Evolutionary conservation across 2,113 vertebrate species (phyloP).

Genomic region (Mesocricetus auratus): DNA sequence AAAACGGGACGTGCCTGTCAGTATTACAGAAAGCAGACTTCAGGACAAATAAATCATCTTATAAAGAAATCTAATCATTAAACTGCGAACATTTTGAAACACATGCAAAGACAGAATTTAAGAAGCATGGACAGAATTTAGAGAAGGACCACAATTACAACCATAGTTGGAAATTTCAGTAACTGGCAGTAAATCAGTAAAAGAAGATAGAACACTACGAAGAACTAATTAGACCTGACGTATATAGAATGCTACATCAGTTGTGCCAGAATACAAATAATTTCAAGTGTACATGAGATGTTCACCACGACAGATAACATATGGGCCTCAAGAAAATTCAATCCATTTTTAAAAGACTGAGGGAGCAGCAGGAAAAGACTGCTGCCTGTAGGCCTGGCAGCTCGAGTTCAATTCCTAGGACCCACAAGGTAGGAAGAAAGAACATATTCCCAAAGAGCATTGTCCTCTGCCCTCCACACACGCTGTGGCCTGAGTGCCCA

Average conservation of each 20-base stretch:
- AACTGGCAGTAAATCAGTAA: background rate
- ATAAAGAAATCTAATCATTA: slow-evolving; percentile 15
- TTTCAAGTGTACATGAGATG: background rate
- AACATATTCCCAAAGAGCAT: background rate
- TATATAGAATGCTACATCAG: background rate
- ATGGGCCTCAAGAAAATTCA: background rate
- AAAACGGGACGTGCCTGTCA: background rate
- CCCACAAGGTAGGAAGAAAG: background rate
- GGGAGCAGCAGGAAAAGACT: background rate
- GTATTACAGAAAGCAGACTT: background rate
- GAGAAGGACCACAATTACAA: background rate
- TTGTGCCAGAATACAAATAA: background rate
- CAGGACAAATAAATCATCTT: background rate
- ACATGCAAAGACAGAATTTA: background rate
- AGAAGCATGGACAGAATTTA: background rate
- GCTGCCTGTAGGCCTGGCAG: background rate
- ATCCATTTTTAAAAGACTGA: background rate
- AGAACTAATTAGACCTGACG: background rate
- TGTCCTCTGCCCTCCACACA: background rate
- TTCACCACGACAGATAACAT: background rate
- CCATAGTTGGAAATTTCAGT: background rate
- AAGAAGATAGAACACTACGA: background rate
- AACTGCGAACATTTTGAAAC: background rate
- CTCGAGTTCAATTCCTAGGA: background rate
- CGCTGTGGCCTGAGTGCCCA: background rate